A percentile compares a stretch with the other conserved stretches of the same genome.
These are phyloP conservation scores for Odontamblyopus lacepedii DNA, from an alignment of 2,797 vertebrate species.

Conservation along the genomic window DNA sequence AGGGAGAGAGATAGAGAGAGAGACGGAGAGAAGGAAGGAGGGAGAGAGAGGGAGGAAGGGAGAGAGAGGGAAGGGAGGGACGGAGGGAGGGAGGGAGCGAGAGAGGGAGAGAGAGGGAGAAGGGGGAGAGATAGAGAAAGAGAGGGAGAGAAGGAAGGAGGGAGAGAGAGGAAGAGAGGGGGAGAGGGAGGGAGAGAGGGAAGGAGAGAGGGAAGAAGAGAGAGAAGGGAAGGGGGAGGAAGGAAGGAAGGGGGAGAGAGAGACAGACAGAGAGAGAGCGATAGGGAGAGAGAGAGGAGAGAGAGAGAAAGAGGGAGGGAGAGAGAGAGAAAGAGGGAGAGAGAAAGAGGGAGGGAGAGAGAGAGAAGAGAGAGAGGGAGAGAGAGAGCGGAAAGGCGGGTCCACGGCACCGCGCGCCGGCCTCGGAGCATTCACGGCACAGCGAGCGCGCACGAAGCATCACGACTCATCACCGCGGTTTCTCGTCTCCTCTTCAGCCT, in stretches of 20 bases:
- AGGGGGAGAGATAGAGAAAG: no score
- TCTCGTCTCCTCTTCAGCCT: neutral
- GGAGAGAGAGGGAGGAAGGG: no score
- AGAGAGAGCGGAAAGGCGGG: constrained; percentile 65
- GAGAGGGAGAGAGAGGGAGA: no score
- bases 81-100: no score
- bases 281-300: constrained; percentile 19
- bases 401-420: constrained; percentile 62
- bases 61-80: no score
- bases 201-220: neutral
- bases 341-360: no score
- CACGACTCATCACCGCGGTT: constrained; percentile 20
- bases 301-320: neutral
- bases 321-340: constrained; percentile 8
- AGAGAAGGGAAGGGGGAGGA: no score
- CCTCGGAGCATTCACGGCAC: constrained; percentile 36
- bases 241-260: no score
- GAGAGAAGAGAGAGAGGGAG: constrained; percentile 30
- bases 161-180: neutral
- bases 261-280: constrained; percentile 11
- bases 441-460: constrained; percentile 20
- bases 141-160: neutral
- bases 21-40: no score
- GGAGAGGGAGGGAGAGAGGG: neutral
- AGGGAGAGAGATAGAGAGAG: no score